Conservation (phyloP, 1,140 invertebrate species). For the Drosophila kohkoa region DNA sequence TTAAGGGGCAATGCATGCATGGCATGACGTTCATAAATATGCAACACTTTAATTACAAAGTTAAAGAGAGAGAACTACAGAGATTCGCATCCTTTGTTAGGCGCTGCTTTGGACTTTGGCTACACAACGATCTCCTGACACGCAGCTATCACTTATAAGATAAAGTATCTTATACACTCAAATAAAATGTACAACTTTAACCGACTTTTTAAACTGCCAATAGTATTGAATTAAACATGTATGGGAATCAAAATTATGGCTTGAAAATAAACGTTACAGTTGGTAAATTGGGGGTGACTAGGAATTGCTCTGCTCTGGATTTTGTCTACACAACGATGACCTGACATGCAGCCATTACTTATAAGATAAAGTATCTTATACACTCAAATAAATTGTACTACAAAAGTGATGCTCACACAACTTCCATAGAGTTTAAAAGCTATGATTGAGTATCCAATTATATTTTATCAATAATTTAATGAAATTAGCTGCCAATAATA, state of each 20-base stretch:
- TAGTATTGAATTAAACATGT: no score
- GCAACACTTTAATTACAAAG: conserved; percentile 71
- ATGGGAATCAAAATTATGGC: no score
- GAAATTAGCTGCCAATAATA: no score
- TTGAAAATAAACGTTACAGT: no score
- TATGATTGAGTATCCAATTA: no score
- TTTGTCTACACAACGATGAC: conserved; percentile 8
- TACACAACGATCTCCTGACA: conserved; percentile 14
- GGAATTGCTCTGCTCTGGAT: background rate
- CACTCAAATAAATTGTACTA: background rate
- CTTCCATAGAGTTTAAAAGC: no score
- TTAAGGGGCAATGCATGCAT: conserved; percentile 35
- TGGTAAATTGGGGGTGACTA: no score
- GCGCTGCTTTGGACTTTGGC: background rate
- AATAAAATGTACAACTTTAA: background rate
- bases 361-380: background rate
- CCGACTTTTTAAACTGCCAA: no score
- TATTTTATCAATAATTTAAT: background rate
- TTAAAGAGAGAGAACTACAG: background rate
- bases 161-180: background rate
- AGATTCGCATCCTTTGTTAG: conserved; percentile 53
- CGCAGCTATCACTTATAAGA: background rate
- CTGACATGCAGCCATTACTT: background rate
- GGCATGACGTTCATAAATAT: conserved; percentile 76
- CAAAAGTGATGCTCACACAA: no score